Evolutionary conservation across 2,113 vertebrate genomes (phyloP), one percentile per base, ranked within the genome.

Genomic region (Heterotis niloticus): DNA sequence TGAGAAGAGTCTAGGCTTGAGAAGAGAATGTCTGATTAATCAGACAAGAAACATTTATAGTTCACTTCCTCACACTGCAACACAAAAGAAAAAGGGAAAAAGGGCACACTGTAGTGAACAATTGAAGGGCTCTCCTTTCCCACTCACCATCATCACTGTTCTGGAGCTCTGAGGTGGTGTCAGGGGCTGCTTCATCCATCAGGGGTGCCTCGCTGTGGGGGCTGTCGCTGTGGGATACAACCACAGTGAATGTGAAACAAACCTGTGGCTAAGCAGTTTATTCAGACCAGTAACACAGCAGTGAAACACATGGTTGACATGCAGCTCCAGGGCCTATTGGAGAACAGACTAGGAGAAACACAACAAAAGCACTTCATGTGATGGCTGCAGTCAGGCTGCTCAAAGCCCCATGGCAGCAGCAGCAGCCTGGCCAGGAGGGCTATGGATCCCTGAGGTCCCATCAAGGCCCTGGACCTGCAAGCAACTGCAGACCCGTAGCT

Each of bases 71-170:
- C n/a, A n/a, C n/a, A 59, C 10, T 13, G 57, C 57, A 62, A 62
- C 12, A 62, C 5, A 4, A 62, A 62, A 13, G 20, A 14, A 14
- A 14, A 14, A 62, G 20, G 7, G 14, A 13, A 13, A 13, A 20
- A 14, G 20, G 20, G 12, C 12, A 17, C 13, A 10, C 4, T 17
- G 12, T 13, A 62, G 60, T 62, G 23, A 12, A 34, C 26, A 16
- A 64, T n/a, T 0, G 20, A 0, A 16, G 23, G 5, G 13, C 65
- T n/a, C 26, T 14, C 12, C 18, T 18, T 60, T 51, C 16, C 66
- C 10, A 81, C 90, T 0, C 90, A 99, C 98, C 97, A 5, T 99
- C 96, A n/a, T 99, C 97, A 0, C 96, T 98, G 77, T 94, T 96
- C 86, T 93, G 95, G 87, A 91, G 90, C 17, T 95, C 95, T 0